Percentiles rank a stretch among this genome's conserved stretches.
Conservation (phyloP, 2,113 vertebrate genomes). For the Tauraco erythrolophus region DNA sequence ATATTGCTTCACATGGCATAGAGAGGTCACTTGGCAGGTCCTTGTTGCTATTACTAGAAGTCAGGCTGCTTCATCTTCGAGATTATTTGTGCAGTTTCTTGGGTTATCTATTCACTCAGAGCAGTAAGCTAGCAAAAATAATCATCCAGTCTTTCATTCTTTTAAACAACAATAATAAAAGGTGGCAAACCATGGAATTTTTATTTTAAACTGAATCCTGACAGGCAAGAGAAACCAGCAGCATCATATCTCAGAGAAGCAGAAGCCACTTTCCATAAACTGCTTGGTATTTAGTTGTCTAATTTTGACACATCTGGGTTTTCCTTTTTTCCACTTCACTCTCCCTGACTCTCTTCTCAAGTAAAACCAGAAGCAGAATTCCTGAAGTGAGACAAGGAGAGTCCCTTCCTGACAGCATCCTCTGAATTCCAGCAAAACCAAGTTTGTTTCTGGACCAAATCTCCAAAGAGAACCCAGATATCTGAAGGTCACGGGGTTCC, state of each 20-base stretch:
- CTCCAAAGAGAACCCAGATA: not conserved
- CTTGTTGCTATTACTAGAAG: not conserved
- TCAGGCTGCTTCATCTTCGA: not conserved
- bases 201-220: not conserved
- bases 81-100: not conserved
- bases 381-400: not conserved
- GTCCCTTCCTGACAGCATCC: not conserved
- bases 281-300: not conserved
- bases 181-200: rapidly evolving
- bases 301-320: not conserved
- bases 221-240: not conserved
- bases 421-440: not conserved
- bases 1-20: not conserved
- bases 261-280: not conserved
- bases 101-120: not conserved
- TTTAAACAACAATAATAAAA: not conserved
- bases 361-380: not conserved
- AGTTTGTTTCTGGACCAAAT: not conserved
- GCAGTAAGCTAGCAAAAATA: not conserved
- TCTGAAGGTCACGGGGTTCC: rapidly evolving
- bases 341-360: not conserved
- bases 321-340: rapidly evolving
- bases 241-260: not conserved
- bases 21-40: not conserved
- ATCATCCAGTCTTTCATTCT: not conserved